Base-by-base conservation (phyloP, 2,113 vertebrate species). In the Percina caprodes region DNA sequence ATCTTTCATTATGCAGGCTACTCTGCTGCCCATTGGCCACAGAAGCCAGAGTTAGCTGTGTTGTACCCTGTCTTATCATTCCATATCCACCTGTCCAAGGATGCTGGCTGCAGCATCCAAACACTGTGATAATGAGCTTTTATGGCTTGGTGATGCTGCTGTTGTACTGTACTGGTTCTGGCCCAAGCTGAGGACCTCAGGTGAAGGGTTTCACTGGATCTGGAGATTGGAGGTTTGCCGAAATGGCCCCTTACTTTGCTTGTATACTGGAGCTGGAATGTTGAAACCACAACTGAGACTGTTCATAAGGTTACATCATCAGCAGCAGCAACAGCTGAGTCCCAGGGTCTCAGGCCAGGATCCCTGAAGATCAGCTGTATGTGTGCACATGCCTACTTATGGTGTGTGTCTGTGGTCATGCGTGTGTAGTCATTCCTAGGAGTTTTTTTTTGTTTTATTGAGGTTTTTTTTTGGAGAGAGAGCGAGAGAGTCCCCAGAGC, bases 1-100 rank as follows among this genome's bases (percentile, higher is more conserved):
- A 77, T 79, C 86, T 83, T 86, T 88, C 84, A 92, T 92, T 91
- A 91, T 90, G 88, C 77, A 77, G 69, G 7, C 72, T 80, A 19
- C 79, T 76, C 60, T 66, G 69, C 77, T 72, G 79, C 67, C 79
- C 5, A 33, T 61, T 78, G 78, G n/a, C 82, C 73, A 77, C 58
- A 74, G 73, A 66, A 23, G 73, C 24, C 7, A 0, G 67, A 80
- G 72, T 56, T 48, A 48, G 13, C 51, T 15, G 54, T 70, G 48
- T 62, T 63, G 35, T 19, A 33, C 74, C 39, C n/a, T n/a, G n/a
- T n/a, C n/a, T n/a, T 77, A 68, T 85, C 74, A 33, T 8, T 56
- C 39, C 21, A 5, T 68, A 33, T 60, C 54, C 69, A 65, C 66
- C 75, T 76, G 66, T 74, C 65, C 21, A 6, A 77, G 66, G 76